phyloP scores from a whole-genome alignment of 2,888 invertebrate species.

The Drosophila mulleri region DNA sequence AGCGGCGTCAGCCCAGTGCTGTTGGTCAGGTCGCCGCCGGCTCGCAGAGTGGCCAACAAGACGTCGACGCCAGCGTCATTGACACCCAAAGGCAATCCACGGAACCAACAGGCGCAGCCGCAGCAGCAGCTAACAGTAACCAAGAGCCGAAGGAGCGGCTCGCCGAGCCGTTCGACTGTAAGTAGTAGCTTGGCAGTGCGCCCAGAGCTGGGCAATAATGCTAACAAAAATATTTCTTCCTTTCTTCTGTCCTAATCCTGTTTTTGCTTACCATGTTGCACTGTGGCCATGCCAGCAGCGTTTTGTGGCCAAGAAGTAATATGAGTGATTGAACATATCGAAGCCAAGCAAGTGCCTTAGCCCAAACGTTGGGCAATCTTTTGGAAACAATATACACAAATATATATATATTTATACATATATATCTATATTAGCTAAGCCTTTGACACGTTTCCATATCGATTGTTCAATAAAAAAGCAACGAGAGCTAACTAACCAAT shows the following conservation, averaged over 20 bases:
- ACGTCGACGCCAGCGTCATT: neutral
- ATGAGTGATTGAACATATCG: constrained; percentile 19
- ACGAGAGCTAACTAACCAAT: constrained; percentile 9
- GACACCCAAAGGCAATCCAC: neutral
- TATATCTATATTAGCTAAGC: constrained; percentile 5
- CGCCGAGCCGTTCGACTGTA: constrained; percentile 49
- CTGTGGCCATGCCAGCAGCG: constrained; percentile 34
- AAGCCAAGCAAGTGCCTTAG: constrained; percentile 64
- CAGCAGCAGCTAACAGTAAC: constrained; percentile 9
- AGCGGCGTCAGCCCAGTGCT: constrained; percentile 4
- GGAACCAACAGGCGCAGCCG: constrained; percentile 7
- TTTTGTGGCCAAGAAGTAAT: constrained; percentile 57
- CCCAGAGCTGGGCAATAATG: neutral
- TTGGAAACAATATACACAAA: constrained; percentile 21
- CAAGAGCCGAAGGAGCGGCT: constrained; percentile 31
- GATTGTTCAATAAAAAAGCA: constrained; percentile 13
- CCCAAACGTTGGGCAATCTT: constrained; percentile 26
- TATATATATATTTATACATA: neutral
- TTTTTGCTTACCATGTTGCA: neutral
- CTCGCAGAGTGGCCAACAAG: constrained; percentile 1
- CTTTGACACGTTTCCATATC: constrained; percentile 11
- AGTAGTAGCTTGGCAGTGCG: constrained; percentile 18
- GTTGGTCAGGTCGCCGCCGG: constrained; percentile 13
- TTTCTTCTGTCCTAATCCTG: constrained; percentile 19
- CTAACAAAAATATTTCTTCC: constrained; percentile 15